Evolutionary conservation across 2,888 invertebrate genomes (phyloP).

Genomic region (Hoplodrina blanda): DNA sequence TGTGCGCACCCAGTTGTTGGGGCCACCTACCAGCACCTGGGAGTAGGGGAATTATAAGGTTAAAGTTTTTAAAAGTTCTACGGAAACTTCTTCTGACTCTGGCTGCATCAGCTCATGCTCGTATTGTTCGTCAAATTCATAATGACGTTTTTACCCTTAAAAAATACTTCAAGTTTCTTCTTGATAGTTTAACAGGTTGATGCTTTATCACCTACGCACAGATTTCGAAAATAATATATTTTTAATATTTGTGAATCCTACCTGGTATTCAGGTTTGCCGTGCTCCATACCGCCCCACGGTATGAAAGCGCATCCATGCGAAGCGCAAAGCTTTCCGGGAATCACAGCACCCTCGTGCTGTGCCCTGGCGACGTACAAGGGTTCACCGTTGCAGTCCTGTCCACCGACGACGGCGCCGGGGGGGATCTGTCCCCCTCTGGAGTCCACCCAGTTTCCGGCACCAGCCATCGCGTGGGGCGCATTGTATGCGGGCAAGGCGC

Average conservation of each 20-base stretch:
- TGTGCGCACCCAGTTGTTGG: slow-evolving; percentile 93
- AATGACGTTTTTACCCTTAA: no score
- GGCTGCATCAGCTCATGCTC: not conserved
- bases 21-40: slow-evolving; percentile 91
- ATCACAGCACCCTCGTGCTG: slow-evolving; percentile 94
- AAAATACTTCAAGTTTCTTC: no score
- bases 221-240: not conserved
- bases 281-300: slow-evolving; percentile 96
- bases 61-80: not conserved
- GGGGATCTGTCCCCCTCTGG: slow-evolving; percentile 92
- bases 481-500: slow-evolving; percentile 56
- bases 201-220: no score
- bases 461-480: slow-evolving; percentile 53
- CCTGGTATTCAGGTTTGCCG: slow-evolving; percentile 94
- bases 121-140: no score
- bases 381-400: slow-evolving; percentile 90
- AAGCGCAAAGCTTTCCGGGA: slow-evolving; percentile 95
- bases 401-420: slow-evolving; percentile 93
- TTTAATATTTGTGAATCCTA: slow-evolving; percentile 65
- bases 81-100: not conserved
- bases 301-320: slow-evolving; percentile 94
- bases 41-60: slow-evolving; percentile 55
- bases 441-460: slow-evolving; percentile 91
- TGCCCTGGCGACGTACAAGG: slow-evolving; percentile 93
- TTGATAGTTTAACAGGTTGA: no score